Base-by-base conservation (phyloP, 2,113 vertebrate genomes). In the Catharus bicknelli region DNA sequence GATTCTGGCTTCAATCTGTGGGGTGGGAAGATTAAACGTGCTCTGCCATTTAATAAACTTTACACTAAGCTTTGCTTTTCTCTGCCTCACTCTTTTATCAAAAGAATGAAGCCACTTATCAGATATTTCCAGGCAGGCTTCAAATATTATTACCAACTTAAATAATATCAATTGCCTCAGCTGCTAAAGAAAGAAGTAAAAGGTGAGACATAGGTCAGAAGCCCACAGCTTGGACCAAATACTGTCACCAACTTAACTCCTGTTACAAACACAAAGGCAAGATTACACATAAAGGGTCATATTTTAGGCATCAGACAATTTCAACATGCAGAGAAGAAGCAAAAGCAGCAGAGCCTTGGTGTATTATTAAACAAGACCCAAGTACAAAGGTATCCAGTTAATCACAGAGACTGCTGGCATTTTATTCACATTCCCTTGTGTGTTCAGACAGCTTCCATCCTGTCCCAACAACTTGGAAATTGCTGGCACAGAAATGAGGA, bases 31-130 rank as follows among this genome's bases (percentile, higher is more conserved):
- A 91, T 85, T 43, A 90, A 94, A 83, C 2, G 6, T 78, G 72
- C 84, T 88, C 67, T 77, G 90, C 55, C 90, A 88, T 80, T 88
- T 90, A 94, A 90, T 87, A 83, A 94, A 94, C 82, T 87, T 89
- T 55, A 76, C 51, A 85, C 59, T 47, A 85, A 91, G 68, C 79
- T 73, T 63, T 53, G 51, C 47, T 86, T 80, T 73, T 79, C 72
- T 90, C 70, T 85, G 67, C 43, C 55, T 87, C 2, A 1, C 55
- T 77, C 55, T 47, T 86, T 93, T 90, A 92, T 91, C 90, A 83
- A 89, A 92, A 80, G 89, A 94, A 83, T 26, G 75, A 91, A 90
- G 55, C 30, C 78, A 86, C 78, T 93, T 94, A 90, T 92, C 89
- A 85, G 91, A 64, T 91, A 89, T 74, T 96, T 94, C 75, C 91